Evolutionary conservation across 2,113 vertebrate genomes (phyloP).

Genomic region (Neogale vison): DNA sequence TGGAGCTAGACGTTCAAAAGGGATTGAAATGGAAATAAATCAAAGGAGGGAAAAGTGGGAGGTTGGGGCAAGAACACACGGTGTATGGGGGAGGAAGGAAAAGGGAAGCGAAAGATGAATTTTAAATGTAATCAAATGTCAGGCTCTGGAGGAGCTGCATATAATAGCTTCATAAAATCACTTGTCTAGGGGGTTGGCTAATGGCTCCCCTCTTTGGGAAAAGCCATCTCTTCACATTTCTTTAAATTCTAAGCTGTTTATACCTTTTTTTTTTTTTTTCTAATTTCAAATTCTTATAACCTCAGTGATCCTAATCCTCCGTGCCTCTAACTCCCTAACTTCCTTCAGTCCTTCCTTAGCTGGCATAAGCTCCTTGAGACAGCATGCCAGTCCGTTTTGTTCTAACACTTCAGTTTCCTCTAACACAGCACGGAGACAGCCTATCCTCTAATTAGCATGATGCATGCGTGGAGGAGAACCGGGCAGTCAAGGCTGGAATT

Average conservation of each 20-base stretch:
- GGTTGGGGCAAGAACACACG: conserved; percentile 44
- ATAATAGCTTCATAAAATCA: conserved; percentile 23
- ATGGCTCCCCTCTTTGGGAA: conserved; percentile 55
- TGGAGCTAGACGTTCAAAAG: neutral
- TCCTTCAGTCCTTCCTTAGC: neutral
- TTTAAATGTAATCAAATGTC: conserved; percentile 64
- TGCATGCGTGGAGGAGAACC: conserved; percentile 64
- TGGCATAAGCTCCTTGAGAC: conserved; percentile 65
- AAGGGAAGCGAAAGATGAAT: conserved; percentile 56
- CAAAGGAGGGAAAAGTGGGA: neutral
- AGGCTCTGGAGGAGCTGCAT: conserved; percentile 44
- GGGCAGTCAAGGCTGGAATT: neutral
- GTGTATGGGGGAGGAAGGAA: conserved; percentile 41
- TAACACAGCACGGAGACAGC: conserved; percentile 84
- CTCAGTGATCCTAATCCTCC: conserved; percentile 19
- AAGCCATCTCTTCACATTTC: conserved; percentile 37
- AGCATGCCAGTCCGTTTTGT: conserved; percentile 83
- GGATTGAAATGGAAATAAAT: neutral
- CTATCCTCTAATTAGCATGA: conserved; percentile 64
- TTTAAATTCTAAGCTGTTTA: conserved; percentile 79
- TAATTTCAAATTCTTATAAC: conserved; percentile 42
- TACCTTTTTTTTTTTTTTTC: conserved; percentile 39
- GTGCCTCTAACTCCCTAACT: conserved; percentile 24
- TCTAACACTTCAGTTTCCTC: conserved; percentile 57
- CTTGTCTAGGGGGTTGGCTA: neutral